These are phyloP conservation scores for Entelurus aequoreus DNA, from an alignment of 2,113 vertebrate species.

Conservation along the genomic window DNA sequence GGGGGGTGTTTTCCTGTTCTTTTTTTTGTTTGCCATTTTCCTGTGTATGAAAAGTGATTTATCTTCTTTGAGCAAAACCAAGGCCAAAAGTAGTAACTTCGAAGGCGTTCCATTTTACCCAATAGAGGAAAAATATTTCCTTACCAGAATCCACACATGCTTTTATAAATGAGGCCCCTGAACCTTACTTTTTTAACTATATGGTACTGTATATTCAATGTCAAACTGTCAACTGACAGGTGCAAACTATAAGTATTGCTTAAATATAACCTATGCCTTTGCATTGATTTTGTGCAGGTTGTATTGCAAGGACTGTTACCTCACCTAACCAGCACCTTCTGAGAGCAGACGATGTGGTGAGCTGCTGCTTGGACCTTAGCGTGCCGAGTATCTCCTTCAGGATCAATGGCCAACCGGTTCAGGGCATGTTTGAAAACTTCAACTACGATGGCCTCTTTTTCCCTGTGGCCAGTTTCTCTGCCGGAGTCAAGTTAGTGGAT, in stretches of 20 bases:
- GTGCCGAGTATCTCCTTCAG: slow-evolving; percentile 94
- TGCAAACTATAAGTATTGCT: background rate
- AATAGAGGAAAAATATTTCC: no score
- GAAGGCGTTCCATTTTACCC: no score
- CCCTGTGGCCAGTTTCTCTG: slow-evolving; percentile 91
- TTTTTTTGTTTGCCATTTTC: no score
- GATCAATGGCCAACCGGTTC: slow-evolving; percentile 94
- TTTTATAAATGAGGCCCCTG: no score
- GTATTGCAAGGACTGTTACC: slow-evolving; percentile 84
- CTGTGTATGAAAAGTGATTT: no score
- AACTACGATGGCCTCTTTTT: slow-evolving; percentile 94
- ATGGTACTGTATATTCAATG: no score
- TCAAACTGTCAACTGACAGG: background rate
- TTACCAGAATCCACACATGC: no score
- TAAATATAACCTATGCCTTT: background rate
- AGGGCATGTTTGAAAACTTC: slow-evolving; percentile 99
- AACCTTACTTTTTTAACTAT: no score
- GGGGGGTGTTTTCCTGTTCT: no score
- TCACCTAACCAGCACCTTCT: slow-evolving; percentile 90
- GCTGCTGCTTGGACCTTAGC: slow-evolving; percentile 92
- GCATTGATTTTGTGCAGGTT: slow-evolving; percentile 66
- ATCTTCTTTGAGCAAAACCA: no score
- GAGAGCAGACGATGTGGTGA: slow-evolving; percentile 87
- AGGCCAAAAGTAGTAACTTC: no score
- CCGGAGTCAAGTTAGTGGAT: slow-evolving; percentile 87